phyloP scores from a whole-genome alignment of 1,140 invertebrate genomes.

The Penaeus vannamei region DNA sequence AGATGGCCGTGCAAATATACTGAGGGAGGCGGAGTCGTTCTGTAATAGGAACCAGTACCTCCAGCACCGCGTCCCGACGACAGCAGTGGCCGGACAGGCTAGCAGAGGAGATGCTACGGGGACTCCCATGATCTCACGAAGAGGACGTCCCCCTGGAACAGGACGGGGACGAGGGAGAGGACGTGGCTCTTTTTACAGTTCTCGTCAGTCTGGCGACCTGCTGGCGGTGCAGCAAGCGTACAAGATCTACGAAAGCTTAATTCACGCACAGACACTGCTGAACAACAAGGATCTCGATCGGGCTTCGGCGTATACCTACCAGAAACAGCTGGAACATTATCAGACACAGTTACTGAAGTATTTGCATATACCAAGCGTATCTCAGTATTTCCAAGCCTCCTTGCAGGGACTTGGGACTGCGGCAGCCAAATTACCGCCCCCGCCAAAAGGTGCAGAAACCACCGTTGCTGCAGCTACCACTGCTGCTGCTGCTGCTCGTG shows the following conservation, averaged over 20 bases:
- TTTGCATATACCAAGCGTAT: constrained; percentile 59
- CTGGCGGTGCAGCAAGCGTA: constrained; percentile 64
- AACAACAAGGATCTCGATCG: constrained; percentile 56
- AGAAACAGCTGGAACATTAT: constrained; percentile 55
- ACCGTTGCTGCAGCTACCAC: neutral
- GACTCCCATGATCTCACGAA: neutral
- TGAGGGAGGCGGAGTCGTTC: constrained; percentile 63
- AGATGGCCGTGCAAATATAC: constrained; percentile 52
- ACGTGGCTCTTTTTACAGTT: constrained; percentile 26
- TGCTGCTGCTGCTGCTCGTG: neutral
- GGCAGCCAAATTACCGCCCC: constrained; percentile 62
- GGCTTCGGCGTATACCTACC: constrained; percentile 33
- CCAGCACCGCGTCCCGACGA: constrained; percentile 30
- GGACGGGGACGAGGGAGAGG: constrained; percentile 42
- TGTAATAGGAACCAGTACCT: constrained; percentile 56
- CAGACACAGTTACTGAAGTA: constrained; percentile 60
- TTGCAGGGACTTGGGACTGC: constrained; percentile 57
- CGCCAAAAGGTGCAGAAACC: neutral
- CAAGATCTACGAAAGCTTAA: constrained; percentile 64
- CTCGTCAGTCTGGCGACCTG: neutral
- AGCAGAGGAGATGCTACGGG: neutral
- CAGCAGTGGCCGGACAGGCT: neutral
- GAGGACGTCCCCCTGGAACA: constrained; percentile 41
- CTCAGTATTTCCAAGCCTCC: constrained; percentile 65
- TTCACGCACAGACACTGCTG: constrained; percentile 52